Percentiles rank a stretch among this genome's conserved stretches.
These are phyloP conservation scores for Hippocampus guttulatus DNA, from an alignment of 2,113 vertebrate species.

Conservation along the genomic window DNA sequence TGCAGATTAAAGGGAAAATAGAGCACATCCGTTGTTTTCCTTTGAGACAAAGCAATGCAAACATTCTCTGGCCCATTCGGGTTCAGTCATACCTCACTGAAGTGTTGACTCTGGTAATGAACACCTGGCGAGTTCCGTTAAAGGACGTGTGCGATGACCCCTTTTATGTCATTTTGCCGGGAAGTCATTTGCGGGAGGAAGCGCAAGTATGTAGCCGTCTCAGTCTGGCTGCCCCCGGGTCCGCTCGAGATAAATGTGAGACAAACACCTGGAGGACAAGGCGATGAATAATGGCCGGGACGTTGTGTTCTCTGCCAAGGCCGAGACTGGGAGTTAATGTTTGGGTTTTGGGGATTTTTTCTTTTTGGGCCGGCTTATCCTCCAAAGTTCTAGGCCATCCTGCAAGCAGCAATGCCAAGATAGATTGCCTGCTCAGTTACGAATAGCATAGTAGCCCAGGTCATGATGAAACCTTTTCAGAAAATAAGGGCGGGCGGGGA, in stretches of 20 bases:
- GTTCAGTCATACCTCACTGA: constrained; percentile 33
- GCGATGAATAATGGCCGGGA: background rate
- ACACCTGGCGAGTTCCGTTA: constrained; percentile 19
- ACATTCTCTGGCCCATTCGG: constrained; percentile 21
- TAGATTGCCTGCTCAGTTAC: background rate
- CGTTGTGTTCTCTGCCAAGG: background rate
- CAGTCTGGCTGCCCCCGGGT: constrained; percentile 15
- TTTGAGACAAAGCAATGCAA: constrained; percentile 13
- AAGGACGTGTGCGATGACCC: constrained; percentile 15
- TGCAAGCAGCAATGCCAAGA: background rate
- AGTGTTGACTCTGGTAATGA: constrained; percentile 43
- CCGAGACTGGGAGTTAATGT: background rate
- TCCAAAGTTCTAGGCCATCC: background rate
- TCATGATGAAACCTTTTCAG: background rate
- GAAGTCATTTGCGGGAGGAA: constrained; percentile 29
- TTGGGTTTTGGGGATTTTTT: background rate
- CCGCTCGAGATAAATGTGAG: constrained; percentile 11
- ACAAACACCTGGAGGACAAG: background rate
- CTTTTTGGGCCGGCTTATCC: background rate
- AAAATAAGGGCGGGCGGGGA: background rate
- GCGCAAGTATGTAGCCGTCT: constrained; percentile 7
- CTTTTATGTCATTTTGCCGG: constrained; percentile 13
- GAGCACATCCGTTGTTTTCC: background rate
- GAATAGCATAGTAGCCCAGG: background rate
- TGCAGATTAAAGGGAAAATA: constrained; percentile 13